Evolutionary conservation across 2,888 invertebrate species (phyloP).

Genomic region (Diarsia dahlii): DNA sequence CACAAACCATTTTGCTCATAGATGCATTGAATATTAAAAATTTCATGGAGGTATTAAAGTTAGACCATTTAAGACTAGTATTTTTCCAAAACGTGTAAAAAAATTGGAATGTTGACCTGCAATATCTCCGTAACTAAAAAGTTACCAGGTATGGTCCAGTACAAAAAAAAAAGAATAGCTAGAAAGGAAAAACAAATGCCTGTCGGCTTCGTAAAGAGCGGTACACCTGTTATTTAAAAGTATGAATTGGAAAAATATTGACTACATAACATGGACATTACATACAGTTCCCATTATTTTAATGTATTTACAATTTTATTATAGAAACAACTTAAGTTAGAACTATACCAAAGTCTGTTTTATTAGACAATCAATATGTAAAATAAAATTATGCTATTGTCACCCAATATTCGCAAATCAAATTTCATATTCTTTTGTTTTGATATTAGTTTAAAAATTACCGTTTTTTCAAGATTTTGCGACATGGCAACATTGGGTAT

Average conservation of each 20-base stretch:
- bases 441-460: not conserved
- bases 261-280: conserved; percentile 56
- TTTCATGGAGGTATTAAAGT: not conserved
- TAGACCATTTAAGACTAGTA: not conserved
- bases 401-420: conserved; percentile 12
- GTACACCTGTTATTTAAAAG: conserved; percentile 13
- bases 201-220: not conserved
- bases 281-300: conserved; percentile 27
- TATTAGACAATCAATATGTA: conserved; percentile 27
- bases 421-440: not conserved
- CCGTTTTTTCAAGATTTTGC: conserved; percentile 3
- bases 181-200: not conserved
- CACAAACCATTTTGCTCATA: not conserved
- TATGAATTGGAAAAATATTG: conserved; percentile 50
- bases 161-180: not conserved
- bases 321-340: conserved; percentile 2
- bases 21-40: not conserved
- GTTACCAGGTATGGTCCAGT: not conserved
- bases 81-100: not conserved
- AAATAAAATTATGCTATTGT: conserved; percentile 4
- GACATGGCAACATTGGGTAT: conserved; percentile 19
- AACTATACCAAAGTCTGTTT: conserved; percentile 22
- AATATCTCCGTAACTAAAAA: not conserved
- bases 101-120: not conserved
- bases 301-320: conserved; percentile 54